Evolutionary conservation across 2,888 invertebrate species (phyloP).

Genomic region (Ernsta delagoae): DNA sequence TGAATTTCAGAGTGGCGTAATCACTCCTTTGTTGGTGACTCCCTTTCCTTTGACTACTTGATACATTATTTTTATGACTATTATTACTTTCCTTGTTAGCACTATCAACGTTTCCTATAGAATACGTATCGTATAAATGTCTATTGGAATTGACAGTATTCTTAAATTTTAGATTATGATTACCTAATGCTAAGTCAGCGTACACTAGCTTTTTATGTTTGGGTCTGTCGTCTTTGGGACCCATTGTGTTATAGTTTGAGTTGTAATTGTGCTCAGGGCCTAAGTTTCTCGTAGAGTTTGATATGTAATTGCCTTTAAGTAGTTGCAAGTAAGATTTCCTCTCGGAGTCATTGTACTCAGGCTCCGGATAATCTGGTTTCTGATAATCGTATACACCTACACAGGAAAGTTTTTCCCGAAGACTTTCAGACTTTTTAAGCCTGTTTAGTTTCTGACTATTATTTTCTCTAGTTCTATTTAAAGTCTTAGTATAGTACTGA

Average conservation of each 20-base stretch:
- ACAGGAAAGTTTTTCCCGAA: constrained; percentile 79
- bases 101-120: constrained; percentile 72
- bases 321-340: constrained; percentile 76
- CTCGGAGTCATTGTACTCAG: constrained; percentile 74
- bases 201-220: constrained; percentile 82
- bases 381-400: constrained; percentile 81
- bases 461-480: constrained; percentile 79
- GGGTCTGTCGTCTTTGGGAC: constrained; percentile 73
- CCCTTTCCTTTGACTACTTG: constrained; percentile 64
- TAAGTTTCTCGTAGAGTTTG: constrained; percentile 76
- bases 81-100: constrained; percentile 71
- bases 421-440: constrained; percentile 80
- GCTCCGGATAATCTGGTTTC: constrained; percentile 77
- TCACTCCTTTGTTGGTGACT: constrained; percentile 71
- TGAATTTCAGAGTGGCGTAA: constrained; percentile 81
- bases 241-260: constrained; percentile 67
- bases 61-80: constrained; percentile 68
- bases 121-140: constrained; percentile 81
- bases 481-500: constrained; percentile 78
- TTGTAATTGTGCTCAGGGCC: constrained; percentile 66
- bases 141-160: constrained; percentile 85
- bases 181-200: constrained; percentile 82
- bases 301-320: constrained; percentile 80
- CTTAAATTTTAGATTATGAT: constrained; percentile 84
- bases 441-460: constrained; percentile 75